Evolutionary conservation across 2,797 vertebrate species (phyloP).

Genomic region (Tauraco hartlaubi): DNA sequence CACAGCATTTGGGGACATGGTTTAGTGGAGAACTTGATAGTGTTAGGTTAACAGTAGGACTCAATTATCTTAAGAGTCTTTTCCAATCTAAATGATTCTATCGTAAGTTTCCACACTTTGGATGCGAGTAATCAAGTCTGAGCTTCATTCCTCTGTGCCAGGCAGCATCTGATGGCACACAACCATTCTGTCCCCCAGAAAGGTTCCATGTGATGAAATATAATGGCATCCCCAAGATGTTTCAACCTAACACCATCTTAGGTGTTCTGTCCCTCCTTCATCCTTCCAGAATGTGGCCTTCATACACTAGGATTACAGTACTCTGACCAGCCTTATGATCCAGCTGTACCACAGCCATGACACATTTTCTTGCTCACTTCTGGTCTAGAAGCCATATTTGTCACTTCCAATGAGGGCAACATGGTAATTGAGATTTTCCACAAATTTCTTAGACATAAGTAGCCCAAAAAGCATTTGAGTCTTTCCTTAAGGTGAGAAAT

Average conservation of each 20-base stretch:
- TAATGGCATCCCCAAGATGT: fast-evolving
- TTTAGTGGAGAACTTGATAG: background rate
- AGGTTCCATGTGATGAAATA: background rate
- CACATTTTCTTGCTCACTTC: background rate
- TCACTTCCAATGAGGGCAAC: background rate
- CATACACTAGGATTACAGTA: background rate
- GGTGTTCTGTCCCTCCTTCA: background rate
- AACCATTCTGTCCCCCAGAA: fast-evolving
- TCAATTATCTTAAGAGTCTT: background rate
- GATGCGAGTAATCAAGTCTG: background rate
- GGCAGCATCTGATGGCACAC: background rate
- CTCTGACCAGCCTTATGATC: background rate
- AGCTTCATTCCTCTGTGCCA: background rate
- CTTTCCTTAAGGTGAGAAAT: background rate
- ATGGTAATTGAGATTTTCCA: background rate
- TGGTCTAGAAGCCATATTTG: background rate
- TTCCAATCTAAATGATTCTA: background rate
- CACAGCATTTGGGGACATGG: background rate
- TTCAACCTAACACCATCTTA: background rate
- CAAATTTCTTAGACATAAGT: background rate
- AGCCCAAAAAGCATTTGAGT: background rate
- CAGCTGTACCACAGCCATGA: background rate
- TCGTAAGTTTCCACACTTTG: background rate
- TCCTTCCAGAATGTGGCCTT: background rate
- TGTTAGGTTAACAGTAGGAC: background rate